A percentile compares a stretch with the other conserved stretches of the same genome.
Evolutionary conservation across 2,797 vertebrate species (phyloP).

Genomic region (Gallirallus australis): DNA sequence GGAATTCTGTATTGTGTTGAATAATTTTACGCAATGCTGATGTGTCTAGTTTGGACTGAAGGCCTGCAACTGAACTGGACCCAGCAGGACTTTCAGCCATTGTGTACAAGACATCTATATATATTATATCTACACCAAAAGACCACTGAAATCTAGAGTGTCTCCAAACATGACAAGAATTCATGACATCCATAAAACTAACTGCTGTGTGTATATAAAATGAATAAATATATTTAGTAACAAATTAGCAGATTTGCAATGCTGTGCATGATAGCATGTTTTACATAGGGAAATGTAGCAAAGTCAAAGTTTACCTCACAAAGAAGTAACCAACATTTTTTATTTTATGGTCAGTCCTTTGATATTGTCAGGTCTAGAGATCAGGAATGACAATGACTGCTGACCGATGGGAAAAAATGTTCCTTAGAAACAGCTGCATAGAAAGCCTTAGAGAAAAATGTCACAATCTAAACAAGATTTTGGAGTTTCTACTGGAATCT

Average conservation of each 20-base stretch:
- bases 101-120: background rate
- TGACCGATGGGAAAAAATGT: background rate
- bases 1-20: background rate
- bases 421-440: background rate
- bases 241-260: background rate
- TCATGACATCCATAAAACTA: background rate
- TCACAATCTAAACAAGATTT: background rate
- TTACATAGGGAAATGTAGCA: background rate
- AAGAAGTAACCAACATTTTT: background rate
- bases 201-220: background rate
- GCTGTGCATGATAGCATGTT: background rate
- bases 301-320: background rate
- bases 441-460: background rate
- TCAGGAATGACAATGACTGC: background rate
- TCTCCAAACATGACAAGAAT: background rate
- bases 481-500: background rate
- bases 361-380: background rate
- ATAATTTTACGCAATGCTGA: background rate
- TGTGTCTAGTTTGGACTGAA: background rate
- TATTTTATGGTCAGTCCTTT: background rate
- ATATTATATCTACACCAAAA: background rate
- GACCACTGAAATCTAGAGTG: background rate
- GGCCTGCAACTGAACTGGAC: background rate
- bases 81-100: background rate
- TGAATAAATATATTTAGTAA: background rate